Conservation (phyloP, 1,140 invertebrate species). For the Trachymyrmex septentrionalis region DNA sequence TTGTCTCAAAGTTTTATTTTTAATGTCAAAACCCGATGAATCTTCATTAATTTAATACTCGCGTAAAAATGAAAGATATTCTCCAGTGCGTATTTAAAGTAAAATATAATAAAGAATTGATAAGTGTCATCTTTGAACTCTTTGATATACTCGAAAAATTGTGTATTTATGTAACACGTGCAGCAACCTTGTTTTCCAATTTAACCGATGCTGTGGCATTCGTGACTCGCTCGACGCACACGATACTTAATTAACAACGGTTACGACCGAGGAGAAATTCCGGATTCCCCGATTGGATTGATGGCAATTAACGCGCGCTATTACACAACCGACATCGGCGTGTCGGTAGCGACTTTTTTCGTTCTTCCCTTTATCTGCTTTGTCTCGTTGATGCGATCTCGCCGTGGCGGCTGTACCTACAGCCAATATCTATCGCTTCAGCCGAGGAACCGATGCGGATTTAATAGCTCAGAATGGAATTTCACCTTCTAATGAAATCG, state of each 20-base stretch:
- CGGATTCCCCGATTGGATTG: constrained; percentile 52
- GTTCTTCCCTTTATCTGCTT: background rate
- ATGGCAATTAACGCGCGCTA: constrained; percentile 58
- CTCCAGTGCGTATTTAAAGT: background rate
- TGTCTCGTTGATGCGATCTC: constrained; percentile 43
- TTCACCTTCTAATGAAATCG: constrained; percentile 36
- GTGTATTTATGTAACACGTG: background rate
- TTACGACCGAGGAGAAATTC: constrained; percentile 55
- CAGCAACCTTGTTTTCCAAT: constrained; percentile 36
- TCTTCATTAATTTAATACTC: background rate
- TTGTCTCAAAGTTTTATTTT: background rate
- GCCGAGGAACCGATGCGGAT: constrained; percentile 12
- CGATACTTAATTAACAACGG: constrained; percentile 59
- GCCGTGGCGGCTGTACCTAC: background rate
- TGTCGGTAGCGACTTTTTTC: constrained; percentile 42
- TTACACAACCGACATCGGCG: constrained; percentile 51
- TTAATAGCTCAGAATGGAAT: constrained; percentile 58
- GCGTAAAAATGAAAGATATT: background rate
- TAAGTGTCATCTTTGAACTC: background rate
- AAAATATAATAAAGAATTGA: no score
- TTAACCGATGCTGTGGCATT: background rate
- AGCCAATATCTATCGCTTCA: constrained; percentile 27
- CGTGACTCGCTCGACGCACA: constrained; percentile 25
- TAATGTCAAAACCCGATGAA: background rate
- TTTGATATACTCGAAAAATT: constrained; percentile 6